Conservation (phyloP, 2,888 invertebrate species). For the Drosophila anomelani region DNA sequence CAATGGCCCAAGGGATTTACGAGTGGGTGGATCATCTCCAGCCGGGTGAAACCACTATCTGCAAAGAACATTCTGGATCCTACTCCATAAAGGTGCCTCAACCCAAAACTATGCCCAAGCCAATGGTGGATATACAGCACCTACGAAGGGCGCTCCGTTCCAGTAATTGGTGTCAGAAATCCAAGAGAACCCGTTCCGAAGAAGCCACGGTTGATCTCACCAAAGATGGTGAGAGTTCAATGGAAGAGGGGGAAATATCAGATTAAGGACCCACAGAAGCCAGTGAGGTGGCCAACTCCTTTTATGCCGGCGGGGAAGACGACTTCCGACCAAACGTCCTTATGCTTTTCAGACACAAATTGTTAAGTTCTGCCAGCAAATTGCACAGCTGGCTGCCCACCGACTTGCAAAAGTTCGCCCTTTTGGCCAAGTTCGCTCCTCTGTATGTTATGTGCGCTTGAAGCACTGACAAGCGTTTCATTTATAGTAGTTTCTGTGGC, state of each 20-base stretch:
- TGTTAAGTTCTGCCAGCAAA: slow-evolving; percentile 71
- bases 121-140: neutral
- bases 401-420: slow-evolving; percentile 12
- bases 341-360: slow-evolving; percentile 64
- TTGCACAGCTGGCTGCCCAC: slow-evolving; percentile 70
- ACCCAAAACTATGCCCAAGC: neutral
- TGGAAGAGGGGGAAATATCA: slow-evolving; percentile 59
- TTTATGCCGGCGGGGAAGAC: slow-evolving; percentile 29
- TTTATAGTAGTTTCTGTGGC: slow-evolving; percentile 55
- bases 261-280: neutral
- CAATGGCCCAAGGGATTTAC: slow-evolving; percentile 21
- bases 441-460: slow-evolving; percentile 19
- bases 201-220: neutral
- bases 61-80: neutral
- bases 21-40: slow-evolving; percentile 26
- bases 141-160: neutral
- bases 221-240: neutral
- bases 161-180: neutral
- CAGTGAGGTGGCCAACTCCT: slow-evolving; percentile 42
- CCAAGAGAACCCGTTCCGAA: neutral
- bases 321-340: slow-evolving; percentile 27
- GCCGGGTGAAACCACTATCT: neutral
- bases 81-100: neutral
- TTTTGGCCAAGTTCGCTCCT: slow-evolving; percentile 23
- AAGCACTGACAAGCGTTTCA: slow-evolving; percentile 67